Base-by-base conservation (phyloP, 2,888 invertebrate genomes). In the Agrenia bidenticulata region DNA sequence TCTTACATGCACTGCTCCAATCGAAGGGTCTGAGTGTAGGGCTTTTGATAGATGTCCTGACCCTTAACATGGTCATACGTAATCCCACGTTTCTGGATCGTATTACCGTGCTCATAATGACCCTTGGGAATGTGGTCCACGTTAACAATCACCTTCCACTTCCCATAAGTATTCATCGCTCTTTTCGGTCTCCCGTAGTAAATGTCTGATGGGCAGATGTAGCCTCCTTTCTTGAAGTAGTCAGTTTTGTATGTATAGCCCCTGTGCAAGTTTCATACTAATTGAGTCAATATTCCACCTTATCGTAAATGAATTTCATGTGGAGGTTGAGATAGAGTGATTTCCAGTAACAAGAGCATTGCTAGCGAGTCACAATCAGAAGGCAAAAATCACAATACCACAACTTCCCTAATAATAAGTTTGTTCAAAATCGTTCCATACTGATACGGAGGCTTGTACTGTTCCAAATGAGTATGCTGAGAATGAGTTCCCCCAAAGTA, bases 121-220 rank as follows among this genome's bases (percentile, higher is more conserved):
- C 51, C 57, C 21, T 58, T 58, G 7, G 64, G 66, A 41, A 64
- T 26, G 39, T 79, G 77, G 15, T 75, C 78, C 32, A 80, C 76
- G 62, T 80, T 80, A 27, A 80, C 78, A 56, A 80, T 79, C 27
- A 78, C 78, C 63, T 80, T 79, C 80, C 80, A 80, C 41, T 78
- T 76, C 2, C 80, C 79, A 50, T 77, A 76, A 45, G 78, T 79
- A 65, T 79, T 80, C 67, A 77, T 77, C 4, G 79, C 80, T 21
- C 79, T 62, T 67, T 78, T 78, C 1, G 80, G 80, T 62, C 77
- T 73, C 0, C 77, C 79, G 60, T 80, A 80, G 23, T 77, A 77
- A 56, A 80, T 78, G 62, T 80, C 79, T 1, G 80, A 79, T 13
- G 80, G 80, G 64, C 80, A 80, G 15, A 80, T 76, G 69, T 78